Percentiles rank a stretch among this genome's conserved stretches.
Evolutionary conservation across 2,113 vertebrate species (phyloP).

Genomic region (Chlorodrepanis virens): DNA sequence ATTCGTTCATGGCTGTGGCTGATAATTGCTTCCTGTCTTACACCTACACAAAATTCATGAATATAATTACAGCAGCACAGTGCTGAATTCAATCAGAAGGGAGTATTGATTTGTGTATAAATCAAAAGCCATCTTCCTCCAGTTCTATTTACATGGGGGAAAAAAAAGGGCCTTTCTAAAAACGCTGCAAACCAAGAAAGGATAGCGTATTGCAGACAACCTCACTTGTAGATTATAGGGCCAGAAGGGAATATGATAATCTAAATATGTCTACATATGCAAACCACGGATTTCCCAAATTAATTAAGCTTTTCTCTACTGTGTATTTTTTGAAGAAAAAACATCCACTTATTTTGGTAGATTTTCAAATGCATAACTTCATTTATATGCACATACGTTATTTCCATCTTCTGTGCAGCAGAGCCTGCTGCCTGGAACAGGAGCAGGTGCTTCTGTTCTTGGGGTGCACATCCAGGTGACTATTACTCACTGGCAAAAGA

Average conservation of each 20-base stretch:
- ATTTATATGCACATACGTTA: not conserved
- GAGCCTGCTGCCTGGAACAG: not conserved
- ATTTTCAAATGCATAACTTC: not conserved
- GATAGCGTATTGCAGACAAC: not conserved
- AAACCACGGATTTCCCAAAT: not conserved
- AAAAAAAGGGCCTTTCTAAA: not conserved
- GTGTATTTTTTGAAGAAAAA: not conserved
- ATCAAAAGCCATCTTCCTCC: slow-evolving; percentile 34
- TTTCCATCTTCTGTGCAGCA: not conserved
- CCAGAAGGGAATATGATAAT: not conserved
- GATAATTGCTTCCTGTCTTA: slow-evolving; percentile 73
- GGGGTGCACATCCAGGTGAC: not conserved
- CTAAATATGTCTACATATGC: not conserved
- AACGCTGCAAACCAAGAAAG: not conserved
- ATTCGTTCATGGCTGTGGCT: slow-evolving; percentile 3
- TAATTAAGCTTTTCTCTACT: not conserved
- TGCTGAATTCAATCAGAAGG: slow-evolving; percentile 55
- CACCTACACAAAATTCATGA: slow-evolving; percentile 72
- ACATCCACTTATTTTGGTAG: not conserved
- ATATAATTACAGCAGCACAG: slow-evolving; percentile 56
- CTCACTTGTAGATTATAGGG: not conserved
- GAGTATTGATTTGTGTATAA: slow-evolving; percentile 62
- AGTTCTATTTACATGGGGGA: not conserved
- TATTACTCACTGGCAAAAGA: not conserved
- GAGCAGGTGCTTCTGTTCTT: not conserved